A percentile compares a stretch with the other conserved stretches of the same genome.
phyloP scores from a whole-genome alignment of 1,140 invertebrate species.

The Periplaneta americana region DNA sequence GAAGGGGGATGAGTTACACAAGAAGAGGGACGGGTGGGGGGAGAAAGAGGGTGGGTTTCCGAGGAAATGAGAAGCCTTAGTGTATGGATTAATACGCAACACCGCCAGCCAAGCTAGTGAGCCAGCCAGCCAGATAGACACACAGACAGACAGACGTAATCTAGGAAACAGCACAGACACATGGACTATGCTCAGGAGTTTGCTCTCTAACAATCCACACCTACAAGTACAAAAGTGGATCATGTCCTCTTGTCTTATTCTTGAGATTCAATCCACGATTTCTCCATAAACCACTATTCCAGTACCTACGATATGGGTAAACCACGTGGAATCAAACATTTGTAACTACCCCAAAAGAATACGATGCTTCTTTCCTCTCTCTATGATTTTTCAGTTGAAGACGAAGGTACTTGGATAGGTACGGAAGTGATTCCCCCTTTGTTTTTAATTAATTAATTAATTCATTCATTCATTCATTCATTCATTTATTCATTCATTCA shows the following conservation, averaged over 20 bases:
- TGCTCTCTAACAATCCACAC: no score
- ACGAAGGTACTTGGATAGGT: no score
- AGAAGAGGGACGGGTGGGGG: neutral
- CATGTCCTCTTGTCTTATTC: neutral
- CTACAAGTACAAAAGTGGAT: neutral
- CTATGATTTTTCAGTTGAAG: no score
- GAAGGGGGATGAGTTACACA: neutral
- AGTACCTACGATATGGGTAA: no score
- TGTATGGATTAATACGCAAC: conserved; percentile 12
- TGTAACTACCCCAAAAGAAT: no score
- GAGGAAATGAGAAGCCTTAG: conserved; percentile 6
- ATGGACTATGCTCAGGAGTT: neutral
- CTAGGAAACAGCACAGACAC: neutral
- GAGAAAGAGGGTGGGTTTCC: neutral
- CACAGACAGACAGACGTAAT: conserved; percentile 5
- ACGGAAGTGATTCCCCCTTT: no score
- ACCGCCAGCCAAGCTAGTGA: neutral
- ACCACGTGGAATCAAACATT: no score
- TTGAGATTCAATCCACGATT: neutral
- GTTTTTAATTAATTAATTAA: no score
- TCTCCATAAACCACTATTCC: no score
- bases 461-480: no score
- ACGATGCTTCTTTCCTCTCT: no score
- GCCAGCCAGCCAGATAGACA: neutral
- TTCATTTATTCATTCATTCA: no score